Conservation (phyloP, 1,140 invertebrate species). For the Belonocnema kinseyi region DNA sequence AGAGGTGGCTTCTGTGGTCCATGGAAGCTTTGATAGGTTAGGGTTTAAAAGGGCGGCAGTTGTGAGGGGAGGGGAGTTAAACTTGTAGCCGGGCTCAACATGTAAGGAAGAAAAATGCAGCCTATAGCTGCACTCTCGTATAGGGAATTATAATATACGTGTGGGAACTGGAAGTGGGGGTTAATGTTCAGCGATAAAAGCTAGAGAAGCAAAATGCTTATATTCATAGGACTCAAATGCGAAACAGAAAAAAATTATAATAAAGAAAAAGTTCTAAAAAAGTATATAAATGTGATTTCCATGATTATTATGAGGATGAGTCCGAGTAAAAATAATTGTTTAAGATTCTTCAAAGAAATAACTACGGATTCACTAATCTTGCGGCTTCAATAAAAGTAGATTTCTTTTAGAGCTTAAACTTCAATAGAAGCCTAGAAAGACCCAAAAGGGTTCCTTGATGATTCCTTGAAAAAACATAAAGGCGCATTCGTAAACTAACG, state of each 20-base stretch:
- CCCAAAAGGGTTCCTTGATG: too few relatives aligned
- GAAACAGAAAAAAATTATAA: not conserved
- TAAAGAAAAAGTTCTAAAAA: not conserved
- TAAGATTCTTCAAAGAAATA: too few relatives aligned
- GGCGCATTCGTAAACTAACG: too few relatives aligned
- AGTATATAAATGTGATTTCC: not conserved
- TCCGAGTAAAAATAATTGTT: too few relatives aligned
- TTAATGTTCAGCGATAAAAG: conserved; percentile 55
- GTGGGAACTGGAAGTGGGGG: conserved; percentile 39
- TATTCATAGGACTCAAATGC: conserved; percentile 32
- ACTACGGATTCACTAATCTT: too few relatives aligned
- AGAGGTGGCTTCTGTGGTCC: conserved; percentile 41
- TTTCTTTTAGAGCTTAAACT: too few relatives aligned
- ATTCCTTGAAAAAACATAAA: too few relatives aligned
- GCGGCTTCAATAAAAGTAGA: too few relatives aligned
- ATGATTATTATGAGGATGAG: too few relatives aligned
- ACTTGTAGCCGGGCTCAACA: conserved; percentile 41
- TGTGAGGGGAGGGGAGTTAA: not conserved
- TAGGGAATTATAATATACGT: not conserved
- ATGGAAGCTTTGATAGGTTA: not conserved
- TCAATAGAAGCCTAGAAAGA: too few relatives aligned
- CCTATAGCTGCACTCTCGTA: conserved; percentile 32
- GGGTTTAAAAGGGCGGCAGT: not conserved
- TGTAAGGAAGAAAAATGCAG: conserved; percentile 43
- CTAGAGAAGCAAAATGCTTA: conserved; percentile 49